Evolutionary conservation across 2,113 vertebrate genomes (phyloP).

Genomic region (Ictidomys tridecemlineatus): DNA sequence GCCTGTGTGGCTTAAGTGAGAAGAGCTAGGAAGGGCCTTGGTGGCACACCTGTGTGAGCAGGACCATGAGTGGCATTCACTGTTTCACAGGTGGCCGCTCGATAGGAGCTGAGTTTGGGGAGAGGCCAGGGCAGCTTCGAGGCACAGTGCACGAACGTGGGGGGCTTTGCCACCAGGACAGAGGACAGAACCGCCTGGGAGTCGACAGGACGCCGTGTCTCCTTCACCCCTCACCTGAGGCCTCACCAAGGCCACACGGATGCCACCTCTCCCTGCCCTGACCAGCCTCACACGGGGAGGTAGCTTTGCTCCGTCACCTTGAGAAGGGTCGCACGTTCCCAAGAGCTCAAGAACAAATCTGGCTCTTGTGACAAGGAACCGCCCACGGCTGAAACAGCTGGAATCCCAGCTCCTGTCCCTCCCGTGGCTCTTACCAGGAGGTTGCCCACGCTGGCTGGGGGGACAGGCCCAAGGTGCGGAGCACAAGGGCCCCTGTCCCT

Average conservation of each 20-base stretch:
- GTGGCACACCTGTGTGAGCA: not conserved
- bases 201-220: not conserved
- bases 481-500: not conserved
- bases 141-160: not conserved
- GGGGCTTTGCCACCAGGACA: not conserved
- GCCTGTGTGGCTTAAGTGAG: not conserved
- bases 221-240: not conserved
- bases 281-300: not conserved
- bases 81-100: not conserved
- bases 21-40: not conserved
- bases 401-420: not conserved
- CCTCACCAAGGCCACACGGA: not conserved
- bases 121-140: accelerated
- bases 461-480: not conserved
- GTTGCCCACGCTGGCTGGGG: not conserved
- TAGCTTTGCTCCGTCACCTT: conserved; percentile 16
- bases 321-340: conserved; percentile 17
- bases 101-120: not conserved
- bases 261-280: not conserved
- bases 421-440: not conserved
- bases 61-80: not conserved
- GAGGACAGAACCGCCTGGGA: no score
- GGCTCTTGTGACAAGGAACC: not conserved
- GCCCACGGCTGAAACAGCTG: not conserved
- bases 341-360: not conserved